Base-by-base conservation (phyloP, 2,888 invertebrate species). In the Sycophila texana region DNA sequence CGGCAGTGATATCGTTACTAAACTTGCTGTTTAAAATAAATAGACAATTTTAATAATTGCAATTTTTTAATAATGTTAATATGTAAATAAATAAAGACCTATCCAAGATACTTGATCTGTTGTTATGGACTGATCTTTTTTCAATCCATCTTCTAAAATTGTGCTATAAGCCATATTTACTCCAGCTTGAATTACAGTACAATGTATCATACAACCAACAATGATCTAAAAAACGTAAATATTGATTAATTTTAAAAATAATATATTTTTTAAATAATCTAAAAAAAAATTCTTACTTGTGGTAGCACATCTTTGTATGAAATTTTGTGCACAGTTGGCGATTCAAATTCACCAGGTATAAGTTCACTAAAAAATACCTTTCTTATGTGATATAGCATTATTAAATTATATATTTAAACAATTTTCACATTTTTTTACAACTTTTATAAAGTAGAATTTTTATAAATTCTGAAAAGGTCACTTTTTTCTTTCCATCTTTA, bases 141-240 rank as follows among this genome's bases (percentile, higher is more conserved):
- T 85, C 61, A 93, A 87, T 81, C 92, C 92, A 13, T 92, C 92
- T 74, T 92, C 85, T 74, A 93, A 87, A 68, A 93, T 90, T 10
- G 93, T 92, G 84, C 92, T 92, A 84, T 92, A 93, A 0, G 92
- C 91, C 92, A 93, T 92, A 84, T 92, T 93, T 67, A 93, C 90
- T 39, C 93, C 93, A 20, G 91, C 92, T 84, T 93, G 93, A 77
- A 93, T 91, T 1, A 92, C 92, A 63, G 92, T 87, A 75, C 90
- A 89, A 82, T 92, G 90, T 0, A 91, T 91, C 73, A 92, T 89
- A 81, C 91, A 91, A 82, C 90, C 89, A 53, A 91, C 91, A 68
- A 91, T 78, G 77, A 92, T 89, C 92, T 92, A 82, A 26, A 82
- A 16, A 77, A 70, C 4, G 55, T 53, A 57, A 67, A 55, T 66